Evolutionary conservation across 2,113 vertebrate species (phyloP).

Genomic region (Callipepla californica): DNA sequence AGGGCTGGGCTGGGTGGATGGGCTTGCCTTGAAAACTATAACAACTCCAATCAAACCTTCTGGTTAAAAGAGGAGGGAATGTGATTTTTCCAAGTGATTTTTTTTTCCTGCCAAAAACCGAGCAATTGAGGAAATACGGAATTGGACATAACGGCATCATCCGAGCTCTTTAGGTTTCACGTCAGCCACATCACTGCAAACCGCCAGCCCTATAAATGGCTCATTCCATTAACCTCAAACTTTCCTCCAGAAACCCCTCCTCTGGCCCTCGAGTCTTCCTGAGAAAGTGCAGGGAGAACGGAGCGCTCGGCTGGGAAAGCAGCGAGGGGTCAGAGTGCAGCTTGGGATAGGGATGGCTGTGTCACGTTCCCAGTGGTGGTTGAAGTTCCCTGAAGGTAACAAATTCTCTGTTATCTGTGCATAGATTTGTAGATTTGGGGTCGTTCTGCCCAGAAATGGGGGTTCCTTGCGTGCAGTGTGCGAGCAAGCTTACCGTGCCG

Average conservation of each 20-base stretch:
- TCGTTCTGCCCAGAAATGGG: not conserved
- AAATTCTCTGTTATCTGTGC: not conserved
- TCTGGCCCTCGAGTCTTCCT: not conserved
- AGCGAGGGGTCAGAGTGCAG: not conserved
- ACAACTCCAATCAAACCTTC: not conserved
- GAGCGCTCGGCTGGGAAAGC: not conserved
- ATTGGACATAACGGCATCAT: not conserved
- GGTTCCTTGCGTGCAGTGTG: not conserved
- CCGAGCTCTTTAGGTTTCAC: not conserved
- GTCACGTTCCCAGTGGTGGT: not conserved
- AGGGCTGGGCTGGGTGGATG: not conserved
- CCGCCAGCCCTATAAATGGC: not conserved
- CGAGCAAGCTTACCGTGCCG: accelerated
- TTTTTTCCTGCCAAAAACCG: not conserved
- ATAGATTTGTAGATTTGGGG: not conserved
- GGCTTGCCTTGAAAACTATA: not conserved
- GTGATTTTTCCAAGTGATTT: not conserved
- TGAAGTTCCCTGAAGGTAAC: not conserved
- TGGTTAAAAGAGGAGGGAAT: not conserved
- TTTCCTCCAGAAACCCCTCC: not conserved
- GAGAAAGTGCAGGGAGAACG: not conserved
- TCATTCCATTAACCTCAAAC: not conserved
- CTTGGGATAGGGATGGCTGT: not conserved
- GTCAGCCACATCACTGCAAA: not conserved
- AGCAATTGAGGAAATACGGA: not conserved